Percentiles rank a stretch among this genome's conserved stretches.
These are phyloP conservation scores for Lanius ludovicianus DNA, from an alignment of 2,113 vertebrate genomes.

Conservation along the genomic window DNA sequence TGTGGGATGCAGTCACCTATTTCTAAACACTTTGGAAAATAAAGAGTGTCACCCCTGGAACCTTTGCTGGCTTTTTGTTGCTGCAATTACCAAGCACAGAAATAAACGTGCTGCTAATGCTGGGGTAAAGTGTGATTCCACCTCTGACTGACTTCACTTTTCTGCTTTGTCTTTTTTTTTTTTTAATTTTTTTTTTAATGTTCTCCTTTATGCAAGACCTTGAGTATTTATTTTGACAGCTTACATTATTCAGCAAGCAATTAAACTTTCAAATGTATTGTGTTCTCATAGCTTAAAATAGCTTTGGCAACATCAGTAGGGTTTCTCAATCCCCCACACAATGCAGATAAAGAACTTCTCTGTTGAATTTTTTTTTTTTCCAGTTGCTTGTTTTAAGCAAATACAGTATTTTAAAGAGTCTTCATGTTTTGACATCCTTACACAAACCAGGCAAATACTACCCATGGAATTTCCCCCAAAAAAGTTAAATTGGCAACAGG, in stretches of 20 bases:
- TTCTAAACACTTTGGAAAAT: not conserved
- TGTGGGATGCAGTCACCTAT: not conserved
- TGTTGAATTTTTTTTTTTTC: not conserved
- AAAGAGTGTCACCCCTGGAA: not conserved
- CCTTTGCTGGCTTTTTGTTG: not conserved
- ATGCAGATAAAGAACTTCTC: conserved; percentile 32
- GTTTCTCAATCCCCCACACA: conserved; percentile 53
- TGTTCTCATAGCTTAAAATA: conserved; percentile 64
- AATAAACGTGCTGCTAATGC: not conserved
- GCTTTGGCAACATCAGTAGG: conserved; percentile 49
- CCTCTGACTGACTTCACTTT: conserved; percentile 37
- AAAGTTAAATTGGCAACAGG: not conserved
- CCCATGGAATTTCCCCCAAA: not conserved
- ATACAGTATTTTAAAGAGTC: conserved; percentile 4
- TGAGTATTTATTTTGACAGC: conserved; percentile 67
- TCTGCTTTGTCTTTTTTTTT: not conserved
- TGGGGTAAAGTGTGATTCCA: not conserved
- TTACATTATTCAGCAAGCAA: conserved; percentile 66
- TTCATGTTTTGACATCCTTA: not conserved
- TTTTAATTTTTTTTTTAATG: not conserved
- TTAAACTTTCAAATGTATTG: conserved; percentile 69
- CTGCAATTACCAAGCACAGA: not conserved
- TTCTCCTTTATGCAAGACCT: conserved; percentile 56
- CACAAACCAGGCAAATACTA: not conserved
- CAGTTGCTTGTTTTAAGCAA: conserved; percentile 8